These are phyloP conservation scores for Oreochromis grahami DNA, from an alignment of 2,797 vertebrate species.

Conservation along the genomic window DNA sequence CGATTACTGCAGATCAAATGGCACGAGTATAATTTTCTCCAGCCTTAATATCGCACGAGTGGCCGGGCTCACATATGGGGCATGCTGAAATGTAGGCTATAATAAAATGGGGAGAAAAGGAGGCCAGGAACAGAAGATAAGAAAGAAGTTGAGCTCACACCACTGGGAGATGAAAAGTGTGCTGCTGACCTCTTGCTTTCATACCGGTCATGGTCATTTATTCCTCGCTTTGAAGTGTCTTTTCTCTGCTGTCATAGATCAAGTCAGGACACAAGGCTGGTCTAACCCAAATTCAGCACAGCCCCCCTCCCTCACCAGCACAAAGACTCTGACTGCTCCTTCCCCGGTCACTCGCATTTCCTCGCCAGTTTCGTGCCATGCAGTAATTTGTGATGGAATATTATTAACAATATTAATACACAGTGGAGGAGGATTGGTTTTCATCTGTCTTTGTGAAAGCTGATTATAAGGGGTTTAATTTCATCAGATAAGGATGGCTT, in stretches of 20 bases:
- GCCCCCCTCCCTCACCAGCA: not conserved
- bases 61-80: not conserved
- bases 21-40: not conserved
- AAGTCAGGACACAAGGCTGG: slow-evolving; percentile 22
- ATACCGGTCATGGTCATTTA: slow-evolving; percentile 48
- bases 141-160: not conserved
- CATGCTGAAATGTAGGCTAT: slow-evolving; percentile 1
- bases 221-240: slow-evolving; percentile 58
- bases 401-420: slow-evolving; percentile 38
- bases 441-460: slow-evolving; percentile 57
- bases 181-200: slow-evolving; percentile 51
- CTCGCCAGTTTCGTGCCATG: not conserved
- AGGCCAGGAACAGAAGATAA: not conserved
- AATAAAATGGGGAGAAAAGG: not conserved
- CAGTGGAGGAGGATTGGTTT: slow-evolving; percentile 24
- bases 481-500: slow-evolving; percentile 58
- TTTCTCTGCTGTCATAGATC: slow-evolving; percentile 33
- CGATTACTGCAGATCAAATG: not conserved
- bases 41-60: not conserved
- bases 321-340: not conserved
- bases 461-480: slow-evolving; percentile 63
- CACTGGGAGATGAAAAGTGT: not conserved
- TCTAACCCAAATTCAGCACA: slow-evolving; percentile 27
- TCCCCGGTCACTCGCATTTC: not conserved
- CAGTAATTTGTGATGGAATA: slow-evolving; percentile 15